These are phyloP conservation scores for Paramormyrops kingsleyae DNA, from an alignment of 2,113 vertebrate species.

Conservation along the genomic window DNA sequence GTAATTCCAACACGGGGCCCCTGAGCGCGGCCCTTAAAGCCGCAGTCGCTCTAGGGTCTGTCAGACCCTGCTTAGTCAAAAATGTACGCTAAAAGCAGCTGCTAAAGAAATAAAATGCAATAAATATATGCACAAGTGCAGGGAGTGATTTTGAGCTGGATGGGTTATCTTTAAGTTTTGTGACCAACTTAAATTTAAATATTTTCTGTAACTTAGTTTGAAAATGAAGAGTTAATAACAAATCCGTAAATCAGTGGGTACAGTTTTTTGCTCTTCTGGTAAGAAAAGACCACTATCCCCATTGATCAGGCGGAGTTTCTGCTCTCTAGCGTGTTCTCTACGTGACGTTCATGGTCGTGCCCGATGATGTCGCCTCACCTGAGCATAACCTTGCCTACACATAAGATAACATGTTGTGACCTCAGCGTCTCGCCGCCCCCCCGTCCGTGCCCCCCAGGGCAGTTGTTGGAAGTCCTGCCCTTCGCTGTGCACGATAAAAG, in stretches of 20 bases:
- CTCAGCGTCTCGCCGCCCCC: neutral
- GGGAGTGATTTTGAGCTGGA: neutral
- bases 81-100: neutral
- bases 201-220: neutral
- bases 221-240: neutral
- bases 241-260: neutral
- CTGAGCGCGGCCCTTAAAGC: neutral
- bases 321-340: neutral
- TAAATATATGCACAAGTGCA: neutral
- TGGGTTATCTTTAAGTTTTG: neutral
- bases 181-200: neutral
- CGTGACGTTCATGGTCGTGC: neutral
- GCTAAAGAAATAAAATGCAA: neutral
- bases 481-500: conserved; percentile 34
- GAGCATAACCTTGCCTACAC: neutral
- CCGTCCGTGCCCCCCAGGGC: conserved; percentile 44
- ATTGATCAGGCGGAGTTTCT: neutral
- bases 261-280: neutral
- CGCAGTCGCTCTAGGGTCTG: neutral
- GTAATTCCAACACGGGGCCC: neutral
- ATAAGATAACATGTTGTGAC: neutral
- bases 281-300: neutral
- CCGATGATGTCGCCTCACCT: neutral
- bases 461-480: conserved; percentile 46
- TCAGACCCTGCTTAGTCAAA: neutral